Percentiles rank a stretch among this genome's conserved stretches.
These are phyloP conservation scores for Neotoma lepida DNA, from an alignment of 2,113 vertebrate species.

Conservation along the genomic window DNA sequence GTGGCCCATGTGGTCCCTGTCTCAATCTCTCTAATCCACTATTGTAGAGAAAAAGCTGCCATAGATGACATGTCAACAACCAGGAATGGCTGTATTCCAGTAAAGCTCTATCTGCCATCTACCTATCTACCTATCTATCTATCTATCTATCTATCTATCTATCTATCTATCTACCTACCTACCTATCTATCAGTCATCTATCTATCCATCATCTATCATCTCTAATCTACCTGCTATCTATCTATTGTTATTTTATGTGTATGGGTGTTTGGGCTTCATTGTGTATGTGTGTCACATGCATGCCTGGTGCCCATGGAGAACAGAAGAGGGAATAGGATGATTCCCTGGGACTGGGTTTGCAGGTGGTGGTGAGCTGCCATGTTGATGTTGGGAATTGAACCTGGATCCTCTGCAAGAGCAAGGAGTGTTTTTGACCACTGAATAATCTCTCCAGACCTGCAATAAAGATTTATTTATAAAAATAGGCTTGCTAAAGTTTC, in stretches of 20 bases:
- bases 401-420: background rate
- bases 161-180: background rate
- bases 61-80: background rate
- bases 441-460: background rate
- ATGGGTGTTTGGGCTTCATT: background rate
- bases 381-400: background rate
- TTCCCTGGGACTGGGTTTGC: too few species aligned
- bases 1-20: background rate
- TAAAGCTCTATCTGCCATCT: background rate
- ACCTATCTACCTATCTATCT: background rate
- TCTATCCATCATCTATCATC: background rate
- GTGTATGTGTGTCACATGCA: background rate
- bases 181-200: background rate
- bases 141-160: background rate
- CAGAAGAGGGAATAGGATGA: background rate
- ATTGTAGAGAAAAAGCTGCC: background rate
- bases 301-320: background rate
- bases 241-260: background rate
- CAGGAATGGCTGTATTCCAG: background rate
- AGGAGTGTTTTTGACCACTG: background rate
- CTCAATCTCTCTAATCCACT: background rate
- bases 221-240: background rate
- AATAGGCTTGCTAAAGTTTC: background rate
- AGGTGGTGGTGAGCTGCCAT: background rate
- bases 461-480: slow-evolving; percentile 2